Conservation (phyloP, 1,140 invertebrate species). For the Scaptomyza graminum region DNA sequence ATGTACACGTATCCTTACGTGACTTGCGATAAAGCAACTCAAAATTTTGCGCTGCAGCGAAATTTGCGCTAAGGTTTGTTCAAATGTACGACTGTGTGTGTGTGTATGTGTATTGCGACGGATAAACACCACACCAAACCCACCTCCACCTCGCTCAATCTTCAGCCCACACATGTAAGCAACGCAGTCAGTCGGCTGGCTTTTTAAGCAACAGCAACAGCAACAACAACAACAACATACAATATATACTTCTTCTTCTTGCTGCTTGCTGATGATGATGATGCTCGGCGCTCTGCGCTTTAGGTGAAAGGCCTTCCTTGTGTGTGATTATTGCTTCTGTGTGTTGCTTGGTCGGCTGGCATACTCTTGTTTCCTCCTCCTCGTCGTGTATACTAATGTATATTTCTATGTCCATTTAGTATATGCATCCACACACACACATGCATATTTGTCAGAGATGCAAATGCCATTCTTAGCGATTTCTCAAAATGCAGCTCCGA, state of each 20-base stretch:
- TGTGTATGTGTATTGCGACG: conserved; percentile 15
- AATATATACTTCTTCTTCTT: conserved; percentile 14
- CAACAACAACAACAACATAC: too few species aligned
- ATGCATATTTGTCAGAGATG: conserved; percentile 56
- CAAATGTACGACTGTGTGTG: conserved; percentile 41
- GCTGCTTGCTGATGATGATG: conserved; percentile 41
- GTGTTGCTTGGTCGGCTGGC: conserved; percentile 47
- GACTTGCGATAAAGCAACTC: conserved; percentile 71
- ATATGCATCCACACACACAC: conserved; percentile 21
- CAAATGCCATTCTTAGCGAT: conserved; percentile 68
- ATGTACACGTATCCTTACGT: conserved; percentile 35
- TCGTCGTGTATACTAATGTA: neutral
- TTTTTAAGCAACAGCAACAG: conserved; percentile 50
- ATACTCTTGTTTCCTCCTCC: conserved; percentile 46
- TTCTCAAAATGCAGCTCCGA: conserved; percentile 47
- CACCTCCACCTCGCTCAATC: conserved; percentile 30
- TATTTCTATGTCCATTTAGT: conserved; percentile 35
- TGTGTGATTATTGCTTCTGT: conserved; percentile 44
- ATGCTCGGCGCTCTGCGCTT: too few species aligned
- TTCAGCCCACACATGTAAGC: neutral
- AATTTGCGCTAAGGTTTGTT: conserved; percentile 77
- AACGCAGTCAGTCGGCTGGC: conserved; percentile 37
- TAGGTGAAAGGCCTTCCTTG: conserved; percentile 32
- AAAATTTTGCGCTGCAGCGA: conserved; percentile 75
- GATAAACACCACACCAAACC: conserved; percentile 42